A percentile compares a stretch with the other conserved stretches of the same genome.
Conservation (phyloP, 2,113 vertebrate genomes). For the Pterophyllum scalare region DNA sequence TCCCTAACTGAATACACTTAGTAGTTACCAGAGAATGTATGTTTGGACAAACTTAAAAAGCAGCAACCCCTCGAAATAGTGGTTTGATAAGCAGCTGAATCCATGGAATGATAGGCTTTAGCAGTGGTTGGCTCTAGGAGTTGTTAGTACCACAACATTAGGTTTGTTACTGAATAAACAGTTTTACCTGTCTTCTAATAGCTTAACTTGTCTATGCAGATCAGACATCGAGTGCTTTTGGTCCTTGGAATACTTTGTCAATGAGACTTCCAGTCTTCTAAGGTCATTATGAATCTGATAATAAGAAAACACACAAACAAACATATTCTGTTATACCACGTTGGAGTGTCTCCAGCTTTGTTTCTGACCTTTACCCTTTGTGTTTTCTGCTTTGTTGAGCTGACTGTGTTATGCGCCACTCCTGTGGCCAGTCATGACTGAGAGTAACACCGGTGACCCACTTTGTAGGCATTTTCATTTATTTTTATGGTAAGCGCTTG, state of each 20-base stretch:
- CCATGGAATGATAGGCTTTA: background rate
- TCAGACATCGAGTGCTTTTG: conserved; percentile 79
- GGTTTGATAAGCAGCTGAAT: background rate
- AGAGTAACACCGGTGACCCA: conserved; percentile 32
- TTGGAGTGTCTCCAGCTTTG: background rate
- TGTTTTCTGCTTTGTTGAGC: conserved; percentile 34
- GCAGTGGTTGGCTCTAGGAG: background rate
- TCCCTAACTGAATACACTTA: background rate
- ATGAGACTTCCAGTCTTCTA: conserved; percentile 76
- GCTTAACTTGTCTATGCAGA: conserved; percentile 78
- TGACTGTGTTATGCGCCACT: background rate
- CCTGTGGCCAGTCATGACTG: background rate
- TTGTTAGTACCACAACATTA: background rate
- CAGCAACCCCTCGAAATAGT: background rate
- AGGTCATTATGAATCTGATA: conserved; percentile 80
- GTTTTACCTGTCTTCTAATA: conserved; percentile 83
- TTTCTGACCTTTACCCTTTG: conserved; percentile 26
- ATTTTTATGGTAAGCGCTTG: conserved; percentile 65
- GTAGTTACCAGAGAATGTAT: background rate
- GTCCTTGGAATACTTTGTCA: conserved; percentile 53
- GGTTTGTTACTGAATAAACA: background rate
- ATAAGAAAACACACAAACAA: conserved; percentile 19
- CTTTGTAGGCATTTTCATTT: conserved; percentile 65
- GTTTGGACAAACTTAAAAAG: background rate
- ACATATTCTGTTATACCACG: background rate